Base-by-base conservation (phyloP, 2,797 vertebrate genomes). In the Melanotaenia maccullochi region DNA sequence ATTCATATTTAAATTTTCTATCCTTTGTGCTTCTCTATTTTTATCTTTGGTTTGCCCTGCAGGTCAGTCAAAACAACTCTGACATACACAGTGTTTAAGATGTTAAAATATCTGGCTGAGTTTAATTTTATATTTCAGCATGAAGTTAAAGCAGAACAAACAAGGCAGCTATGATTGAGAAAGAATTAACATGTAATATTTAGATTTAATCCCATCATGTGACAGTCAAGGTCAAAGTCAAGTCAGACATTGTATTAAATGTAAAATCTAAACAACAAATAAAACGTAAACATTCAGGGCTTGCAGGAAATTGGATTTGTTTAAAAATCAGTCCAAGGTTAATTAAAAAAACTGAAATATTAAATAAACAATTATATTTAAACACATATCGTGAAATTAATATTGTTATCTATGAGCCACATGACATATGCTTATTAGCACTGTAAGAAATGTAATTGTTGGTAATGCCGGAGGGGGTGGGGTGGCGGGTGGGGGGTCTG, bases 341-440 rank as follows among this genome's bases (percentile, higher is more conserved):
- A 51, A 62, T 62, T 44, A 62, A 60, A 68, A 33, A 30, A 18
- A 13, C 3, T 54, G 47, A 33, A 61, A 70, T 1, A 32, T 24
- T 55, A 42, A 40, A 70, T 51, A 0, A 62, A 54, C 49, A 55
- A 36, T 20, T 44, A 35, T 40, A 22, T 60, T 24, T 11, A 24
- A 6, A 47, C 16, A 35, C n/a, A 4, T 57, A 33, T 67, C 13
- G 54, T 56, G 54, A 68, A 51, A 30, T 38, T 0, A 30, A 0
- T 11, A 18, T 55, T 4, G 1, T 59, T 49, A 51, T 60, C 32
- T 59, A 25, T 38, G 44, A 51, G 22, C 42, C 56, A 51, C 42
- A 36, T 60, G 54, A 22, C 20, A 9, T 2, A n/a, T 22, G 28
- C 8, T 22, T 30, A 56, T 55, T 62, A 28, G 38, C 58, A 40